phyloP scores from a whole-genome alignment of 2,888 invertebrate species.

The Melolontha melolontha region DNA sequence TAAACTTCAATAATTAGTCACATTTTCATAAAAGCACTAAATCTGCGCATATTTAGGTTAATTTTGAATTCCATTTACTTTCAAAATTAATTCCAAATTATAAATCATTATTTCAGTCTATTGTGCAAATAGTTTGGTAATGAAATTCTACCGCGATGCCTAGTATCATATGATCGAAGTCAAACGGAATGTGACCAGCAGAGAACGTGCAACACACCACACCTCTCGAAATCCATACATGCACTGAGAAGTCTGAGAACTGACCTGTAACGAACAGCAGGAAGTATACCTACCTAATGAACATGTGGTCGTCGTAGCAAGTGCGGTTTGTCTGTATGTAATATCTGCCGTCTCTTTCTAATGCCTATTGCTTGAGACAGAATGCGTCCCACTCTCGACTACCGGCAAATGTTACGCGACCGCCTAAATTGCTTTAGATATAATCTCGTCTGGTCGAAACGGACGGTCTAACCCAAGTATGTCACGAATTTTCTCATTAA shows the following conservation, averaged over 20 bases:
- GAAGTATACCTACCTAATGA: constrained; percentile 19
- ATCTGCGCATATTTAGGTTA: no score
- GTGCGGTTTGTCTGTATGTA: constrained; percentile 22
- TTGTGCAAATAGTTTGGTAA: no score
- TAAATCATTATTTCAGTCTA: no score
- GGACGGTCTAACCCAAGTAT: constrained; percentile 11
- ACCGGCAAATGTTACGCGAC: constrained; percentile 20
- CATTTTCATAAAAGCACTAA: no score
- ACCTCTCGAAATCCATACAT: constrained; percentile 25
- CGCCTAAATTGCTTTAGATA: constrained; percentile 25
- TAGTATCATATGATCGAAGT: no score
- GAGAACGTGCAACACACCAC: background rate
- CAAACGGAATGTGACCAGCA: no score
- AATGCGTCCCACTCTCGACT: constrained; percentile 3
- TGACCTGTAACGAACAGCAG: constrained; percentile 13
- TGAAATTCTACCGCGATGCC: no score
- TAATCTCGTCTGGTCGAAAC: constrained; percentile 19
- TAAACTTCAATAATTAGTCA: no score
- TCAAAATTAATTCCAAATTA: no score
- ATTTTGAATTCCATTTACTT: no score
- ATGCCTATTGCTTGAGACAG: background rate
- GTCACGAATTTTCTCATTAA: constrained; percentile 29
- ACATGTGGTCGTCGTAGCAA: constrained; percentile 24
- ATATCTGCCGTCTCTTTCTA: background rate
- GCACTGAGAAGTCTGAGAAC: constrained; percentile 32